Base-by-base conservation (phyloP, 1,140 invertebrate genomes). In the Aphelenchoides fujianensis region DNA sequence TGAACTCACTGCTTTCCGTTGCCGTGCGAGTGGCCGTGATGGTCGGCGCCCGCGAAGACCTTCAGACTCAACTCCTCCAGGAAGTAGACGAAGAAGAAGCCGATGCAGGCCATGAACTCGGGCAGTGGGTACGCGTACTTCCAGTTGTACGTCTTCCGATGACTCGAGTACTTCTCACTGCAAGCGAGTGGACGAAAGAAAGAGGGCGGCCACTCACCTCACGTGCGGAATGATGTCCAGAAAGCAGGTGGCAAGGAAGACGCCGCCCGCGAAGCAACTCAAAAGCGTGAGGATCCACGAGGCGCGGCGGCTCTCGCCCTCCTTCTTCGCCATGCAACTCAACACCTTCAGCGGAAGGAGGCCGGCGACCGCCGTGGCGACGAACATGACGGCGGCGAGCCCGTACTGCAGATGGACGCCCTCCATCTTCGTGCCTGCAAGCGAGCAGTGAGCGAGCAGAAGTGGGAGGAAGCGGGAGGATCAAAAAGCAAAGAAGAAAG, bases 141-240 rank as follows among this genome's bases (percentile, higher is more conserved):
- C 68, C 80, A 68, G 30, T 64, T 30, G 3, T 48, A 53, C 3
- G 59, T 55, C 3, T 77, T 52, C 9, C 59, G 57, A 19, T 77
- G 73, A n/a, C 62, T 64, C 12, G 48, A 64, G 68, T 78, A 78
- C 12, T 81, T 70, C 3, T 55, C 75, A 37, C 80, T 83, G 68
- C n/a, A n/a, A n/a, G n/a, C 2, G 34, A 64, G 1, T 34, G 28
- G 57, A n/a, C 52, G 41, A 61, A 31, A n/a, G n/a, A n/a, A n/a
- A n/a, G n/a, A n/a, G n/a, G n/a, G n/a, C n/a, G n/a, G n/a, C n/a
- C 35, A 73, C 79, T 62, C 91, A 91, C 68, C 89, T 88, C 0
- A 91, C 89, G 86, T 94, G 92, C 19, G 92, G 92, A 52, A 94
- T 85, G 86, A 94, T 91, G 84, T 94, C 92, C 3, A 92, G 86